These are phyloP conservation scores for Leptinotarsa tumamoca DNA, from an alignment of 2,888 invertebrate species.

Conservation along the genomic window DNA sequence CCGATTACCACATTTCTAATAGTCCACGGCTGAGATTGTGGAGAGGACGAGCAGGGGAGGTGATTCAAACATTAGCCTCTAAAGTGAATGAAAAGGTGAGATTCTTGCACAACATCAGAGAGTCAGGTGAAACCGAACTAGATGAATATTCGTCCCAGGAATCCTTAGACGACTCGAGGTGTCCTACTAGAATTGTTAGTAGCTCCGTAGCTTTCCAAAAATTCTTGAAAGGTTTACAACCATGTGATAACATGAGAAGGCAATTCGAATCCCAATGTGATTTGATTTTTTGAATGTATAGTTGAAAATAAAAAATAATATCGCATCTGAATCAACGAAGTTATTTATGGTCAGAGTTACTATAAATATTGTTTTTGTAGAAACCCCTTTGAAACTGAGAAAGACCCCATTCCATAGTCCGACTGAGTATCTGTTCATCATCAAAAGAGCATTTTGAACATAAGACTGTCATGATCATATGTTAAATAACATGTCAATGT, in stretches of 20 bases:
- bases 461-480: no score
- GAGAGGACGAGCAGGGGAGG: slow-evolving; percentile 47
- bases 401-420: no score
- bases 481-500: no score
- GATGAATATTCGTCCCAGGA: slow-evolving; percentile 46
- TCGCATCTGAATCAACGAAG: not conserved
- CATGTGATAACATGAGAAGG: slow-evolving; percentile 30
- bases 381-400: no score
- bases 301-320: not conserved
- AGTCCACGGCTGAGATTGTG: slow-evolving; percentile 47
- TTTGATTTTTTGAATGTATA: slow-evolving; percentile 30
- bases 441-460: no score
- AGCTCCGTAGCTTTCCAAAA: slow-evolving; percentile 59
- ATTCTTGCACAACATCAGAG: slow-evolving; percentile 47
- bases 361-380: no score
- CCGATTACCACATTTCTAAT: slow-evolving; percentile 44
- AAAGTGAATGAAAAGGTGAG: slow-evolving; percentile 52
- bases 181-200: slow-evolving; percentile 56
- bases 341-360: no score
- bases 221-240: slow-evolving; percentile 53
- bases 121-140: slow-evolving; percentile 34
- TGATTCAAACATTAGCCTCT: slow-evolving; percentile 49
- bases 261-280: slow-evolving; percentile 36
- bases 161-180: slow-evolving; percentile 42
- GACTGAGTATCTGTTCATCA: no score